A percentile compares a stretch with the other conserved stretches of the same genome.
Conservation (phyloP, 2,797 vertebrate genomes). For the Brachymystax lenok region DNA sequence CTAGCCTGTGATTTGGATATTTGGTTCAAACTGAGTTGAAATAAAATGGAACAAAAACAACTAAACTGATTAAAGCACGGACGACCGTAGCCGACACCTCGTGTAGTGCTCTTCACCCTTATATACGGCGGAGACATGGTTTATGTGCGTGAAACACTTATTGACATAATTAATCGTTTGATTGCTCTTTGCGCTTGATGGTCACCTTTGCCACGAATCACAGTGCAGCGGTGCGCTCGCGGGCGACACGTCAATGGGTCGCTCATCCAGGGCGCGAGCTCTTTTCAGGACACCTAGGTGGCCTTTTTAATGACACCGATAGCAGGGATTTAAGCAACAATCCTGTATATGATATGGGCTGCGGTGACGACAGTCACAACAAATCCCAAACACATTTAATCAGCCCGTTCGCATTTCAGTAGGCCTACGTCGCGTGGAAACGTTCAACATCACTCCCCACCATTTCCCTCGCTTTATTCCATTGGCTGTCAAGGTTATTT, state of each 20-base stretch:
- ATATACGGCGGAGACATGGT: not conserved
- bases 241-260: not conserved
- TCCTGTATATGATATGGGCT: not conserved
- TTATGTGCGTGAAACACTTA: slow-evolving; percentile 5
- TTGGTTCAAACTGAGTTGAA: not conserved
- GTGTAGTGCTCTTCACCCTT: not conserved
- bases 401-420: not conserved
- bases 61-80: not conserved
- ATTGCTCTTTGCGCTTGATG: not conserved
- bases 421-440: not conserved
- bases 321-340: not conserved
- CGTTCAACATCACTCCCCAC: slow-evolving; percentile 34
- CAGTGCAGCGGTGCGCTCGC: not conserved
- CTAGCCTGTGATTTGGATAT: not conserved
- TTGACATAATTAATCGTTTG: slow-evolving; percentile 10
- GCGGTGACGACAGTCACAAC: not conserved
- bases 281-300: not conserved
- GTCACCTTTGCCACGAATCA: slow-evolving; percentile 1
- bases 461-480: slow-evolving; percentile 41
- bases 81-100: too few relatives aligned
- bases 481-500: slow-evolving; percentile 54
- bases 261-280: not conserved
- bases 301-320: not conserved
- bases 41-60: not conserved
- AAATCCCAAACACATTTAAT: not conserved